Evolutionary conservation across 2,888 invertebrate species (phyloP), one percentile per base, ranked within the genome.

Genomic region (Volucella inflata): DNA sequence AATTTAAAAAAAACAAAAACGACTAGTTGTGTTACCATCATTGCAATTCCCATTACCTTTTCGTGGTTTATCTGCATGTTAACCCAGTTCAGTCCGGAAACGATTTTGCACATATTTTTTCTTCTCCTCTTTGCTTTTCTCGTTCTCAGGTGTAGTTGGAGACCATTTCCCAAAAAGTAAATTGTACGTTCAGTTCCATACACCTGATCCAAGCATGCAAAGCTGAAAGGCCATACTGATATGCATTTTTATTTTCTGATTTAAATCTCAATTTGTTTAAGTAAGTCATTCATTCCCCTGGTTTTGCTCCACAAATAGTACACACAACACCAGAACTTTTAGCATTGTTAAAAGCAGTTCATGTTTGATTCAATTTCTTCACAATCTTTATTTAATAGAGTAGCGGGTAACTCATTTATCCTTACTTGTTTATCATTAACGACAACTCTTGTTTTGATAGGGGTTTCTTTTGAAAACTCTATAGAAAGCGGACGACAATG

Each of bases 281-380:
- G 2, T 12, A 46, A 42, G 2, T 51, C 72, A 70, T 77, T 76
- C 51, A 82, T 67, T 77, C 57, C 30, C 2, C 60, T 64, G 68
- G 72, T 42, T 46, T 70, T 50, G 60, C 67, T 60, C 71, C 64
- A 62, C 71, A 82, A 40, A 82, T 62, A 68, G 46, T 60, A 53
- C 74, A 79, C 30, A 60, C 70, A 38, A 17, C 59, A 60, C 70
- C 67, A 40, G 74, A 64, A 40, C 44, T 53, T 42, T 70, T 82
- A 44, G 40, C 72, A 72, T 80, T 40, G 72, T 67, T n/a, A 78
- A 77, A 30, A 78, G 59, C 44, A 75, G 14, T 14, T 53, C 48
- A 12, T 57, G 36, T 42, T 57, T 46, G 36, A 46, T 75, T 59
- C 16, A 30, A 38, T 16, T 2, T 17, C 57, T 50, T 38, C 40